Percentiles rank a stretch among this genome's conserved stretches.
Evolutionary conservation across 2,797 vertebrate genomes (phyloP).

Genomic region (Hydrolagus colliei): DNA sequence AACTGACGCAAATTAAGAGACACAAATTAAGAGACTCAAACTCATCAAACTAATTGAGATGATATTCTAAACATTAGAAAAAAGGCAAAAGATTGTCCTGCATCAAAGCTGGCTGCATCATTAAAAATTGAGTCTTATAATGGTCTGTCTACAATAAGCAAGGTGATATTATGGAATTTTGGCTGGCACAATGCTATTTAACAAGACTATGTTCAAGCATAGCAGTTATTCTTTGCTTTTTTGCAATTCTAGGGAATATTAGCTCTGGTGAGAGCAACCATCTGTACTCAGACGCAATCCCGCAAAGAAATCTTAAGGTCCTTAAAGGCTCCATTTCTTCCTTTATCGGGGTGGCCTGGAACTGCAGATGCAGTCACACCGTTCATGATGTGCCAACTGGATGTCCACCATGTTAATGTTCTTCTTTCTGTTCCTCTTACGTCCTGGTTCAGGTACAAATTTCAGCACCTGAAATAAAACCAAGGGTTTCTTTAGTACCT

Average conservation of each 20-base stretch:
- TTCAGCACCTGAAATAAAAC: conserved; percentile 71
- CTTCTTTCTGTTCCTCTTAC: conserved; percentile 57
- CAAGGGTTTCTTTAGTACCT: neutral
- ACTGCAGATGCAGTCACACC: conserved; percentile 82
- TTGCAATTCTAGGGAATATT: conserved; percentile 46
- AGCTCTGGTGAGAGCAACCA: conserved; percentile 40
- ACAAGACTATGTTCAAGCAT: conserved; percentile 43
- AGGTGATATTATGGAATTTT: conserved; percentile 37
- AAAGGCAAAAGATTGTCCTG: conserved; percentile 10
- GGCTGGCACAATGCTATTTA: conserved; percentile 45
- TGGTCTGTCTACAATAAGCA: conserved; percentile 26
- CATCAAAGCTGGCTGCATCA: conserved; percentile 12
- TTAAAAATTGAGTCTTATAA: conserved; percentile 22
- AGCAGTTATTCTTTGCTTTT: conserved; percentile 42
- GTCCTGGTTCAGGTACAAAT: conserved; percentile 60
- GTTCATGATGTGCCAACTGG: conserved; percentile 85
- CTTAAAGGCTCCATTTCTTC: conserved; percentile 15
- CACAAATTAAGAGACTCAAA: neutral
- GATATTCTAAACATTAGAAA: conserved; percentile 17
- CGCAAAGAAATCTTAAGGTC: conserved; percentile 38
- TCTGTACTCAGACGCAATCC: conserved; percentile 26
- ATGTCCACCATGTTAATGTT: conserved; percentile 80
- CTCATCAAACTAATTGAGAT: conserved; percentile 22
- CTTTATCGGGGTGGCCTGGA: conserved; percentile 81
- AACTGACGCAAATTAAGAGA: neutral